Percentiles rank a stretch among this genome's conserved stretches.
Evolutionary conservation across 2,113 vertebrate genomes (phyloP).

Genomic region (human (Homo sapiens)): GRCh38 chr1:10774501-10775000

Average conservation of each 20-base stretch:
- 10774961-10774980: neutral
- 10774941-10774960: neutral
- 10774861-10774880: neutral
- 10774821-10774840: neutral
- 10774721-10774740: neutral
- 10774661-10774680: neutral
- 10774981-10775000: neutral
- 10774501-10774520: neutral
- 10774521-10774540: neutral
- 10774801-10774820: neutral
- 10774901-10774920: neutral
- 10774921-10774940: neutral
- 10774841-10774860: neutral
- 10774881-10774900: neutral
- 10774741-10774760: neutral
- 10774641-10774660: neutral
- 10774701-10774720: neutral
- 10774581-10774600: neutral
- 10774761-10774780: neutral
- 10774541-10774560: neutral
- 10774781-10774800: neutral
- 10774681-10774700: neutral
- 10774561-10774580: neutral
- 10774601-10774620: neutral
- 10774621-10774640: accelerated